phyloP scores from a whole-genome alignment of 1,140 invertebrate species.

The Chironomus striatipennis region DNA sequence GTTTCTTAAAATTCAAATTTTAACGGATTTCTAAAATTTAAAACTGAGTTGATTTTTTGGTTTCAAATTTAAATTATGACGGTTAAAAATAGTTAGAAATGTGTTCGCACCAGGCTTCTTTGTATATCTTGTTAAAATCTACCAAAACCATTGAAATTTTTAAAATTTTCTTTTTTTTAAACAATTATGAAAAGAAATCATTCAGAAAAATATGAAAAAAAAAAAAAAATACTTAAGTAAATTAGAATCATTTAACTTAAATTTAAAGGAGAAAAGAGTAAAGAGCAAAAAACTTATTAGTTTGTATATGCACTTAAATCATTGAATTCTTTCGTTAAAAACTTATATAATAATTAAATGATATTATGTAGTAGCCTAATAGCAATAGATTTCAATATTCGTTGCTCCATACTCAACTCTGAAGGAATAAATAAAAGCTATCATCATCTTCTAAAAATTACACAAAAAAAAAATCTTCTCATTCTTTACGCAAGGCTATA shows the following conservation, averaged over 20 bases:
- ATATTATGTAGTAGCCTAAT: too few species aligned
- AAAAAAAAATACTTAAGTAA: not conserved
- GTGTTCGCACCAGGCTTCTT: too few species aligned
- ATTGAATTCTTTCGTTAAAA: not conserved
- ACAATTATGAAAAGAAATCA: not conserved
- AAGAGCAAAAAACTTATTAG: not conserved
- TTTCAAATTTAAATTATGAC: not conserved
- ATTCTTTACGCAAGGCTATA: too few species aligned
- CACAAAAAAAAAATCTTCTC: too few species aligned
- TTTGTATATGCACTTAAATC: slow-evolving; percentile 5
- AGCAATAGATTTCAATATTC: too few species aligned
- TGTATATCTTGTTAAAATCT: not conserved
- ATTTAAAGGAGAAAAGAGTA: too few species aligned
- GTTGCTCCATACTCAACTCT: too few species aligned
- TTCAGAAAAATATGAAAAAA: not conserved
- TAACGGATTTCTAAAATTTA: not conserved
- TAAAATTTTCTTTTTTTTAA: not conserved
- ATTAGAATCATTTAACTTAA: too few species aligned
- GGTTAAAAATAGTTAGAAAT: too few species aligned
- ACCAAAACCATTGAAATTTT: not conserved
- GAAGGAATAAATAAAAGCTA: too few species aligned
- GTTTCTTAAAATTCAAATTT: too few species aligned
- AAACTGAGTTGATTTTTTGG: slow-evolving; percentile 25
- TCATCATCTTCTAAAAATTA: too few species aligned
- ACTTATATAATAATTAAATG: not conserved